Conservation (phyloP, 2,797 vertebrate species). For the Nyctibius grandis region DNA sequence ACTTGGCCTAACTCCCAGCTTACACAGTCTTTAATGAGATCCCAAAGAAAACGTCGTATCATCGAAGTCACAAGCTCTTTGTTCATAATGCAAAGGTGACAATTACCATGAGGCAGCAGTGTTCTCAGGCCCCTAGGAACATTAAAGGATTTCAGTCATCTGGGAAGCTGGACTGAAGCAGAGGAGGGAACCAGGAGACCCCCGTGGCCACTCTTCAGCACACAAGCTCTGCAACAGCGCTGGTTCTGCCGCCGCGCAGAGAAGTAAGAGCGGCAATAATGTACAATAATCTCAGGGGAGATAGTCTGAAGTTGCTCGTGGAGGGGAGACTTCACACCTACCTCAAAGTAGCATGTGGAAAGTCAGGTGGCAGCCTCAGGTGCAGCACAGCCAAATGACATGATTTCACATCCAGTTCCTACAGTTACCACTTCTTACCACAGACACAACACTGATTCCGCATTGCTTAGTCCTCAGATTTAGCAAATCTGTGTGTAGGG, state of each 20-base stretch:
- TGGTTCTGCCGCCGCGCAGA: background rate
- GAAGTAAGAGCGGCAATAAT: rapidly evolving
- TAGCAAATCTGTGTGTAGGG: background rate
- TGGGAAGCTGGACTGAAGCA: background rate
- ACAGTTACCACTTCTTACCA: background rate
- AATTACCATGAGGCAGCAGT: background rate
- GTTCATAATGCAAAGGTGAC: background rate
- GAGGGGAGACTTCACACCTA: background rate
- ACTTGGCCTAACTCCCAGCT: background rate
- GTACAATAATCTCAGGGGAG: rapidly evolving
- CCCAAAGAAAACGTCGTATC: background rate
- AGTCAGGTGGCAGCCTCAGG: background rate
- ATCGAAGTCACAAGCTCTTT: rapidly evolving
- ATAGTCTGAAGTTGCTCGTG: background rate
- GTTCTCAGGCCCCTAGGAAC: background rate
- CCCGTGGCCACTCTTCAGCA: rapidly evolving
- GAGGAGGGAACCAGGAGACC: background rate
- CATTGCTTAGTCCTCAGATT: rapidly evolving
- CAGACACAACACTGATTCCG: rapidly evolving
- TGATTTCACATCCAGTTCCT: background rate
- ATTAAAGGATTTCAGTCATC: background rate
- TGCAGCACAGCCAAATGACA: rapidly evolving
- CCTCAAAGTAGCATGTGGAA: background rate
- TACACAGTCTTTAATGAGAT: background rate
- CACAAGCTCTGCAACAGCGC: rapidly evolving